Conservation (phyloP, 2,797 vertebrate species). For the Oryzias sinensis region DNA sequence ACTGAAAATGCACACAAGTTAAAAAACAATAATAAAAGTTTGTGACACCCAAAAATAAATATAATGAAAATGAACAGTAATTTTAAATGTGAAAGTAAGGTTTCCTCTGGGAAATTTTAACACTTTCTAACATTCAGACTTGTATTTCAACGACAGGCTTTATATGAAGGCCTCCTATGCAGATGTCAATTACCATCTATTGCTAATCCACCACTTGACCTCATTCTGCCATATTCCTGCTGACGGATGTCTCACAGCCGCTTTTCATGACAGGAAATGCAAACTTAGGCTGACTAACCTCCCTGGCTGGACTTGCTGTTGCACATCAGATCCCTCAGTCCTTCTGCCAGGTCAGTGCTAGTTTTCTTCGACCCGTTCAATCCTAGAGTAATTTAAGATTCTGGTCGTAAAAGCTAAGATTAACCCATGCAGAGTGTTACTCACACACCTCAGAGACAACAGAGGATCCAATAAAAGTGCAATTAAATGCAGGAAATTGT, state of each 20-base stretch:
- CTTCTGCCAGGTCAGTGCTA: conserved; percentile 52
- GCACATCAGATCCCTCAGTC: conserved; percentile 26
- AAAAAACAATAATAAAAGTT: no score
- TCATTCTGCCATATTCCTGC: conserved; percentile 44
- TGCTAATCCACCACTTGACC: conserved; percentile 36
- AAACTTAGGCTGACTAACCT: conserved; percentile 52
- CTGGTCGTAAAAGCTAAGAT: conserved; percentile 54
- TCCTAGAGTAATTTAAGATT: conserved; percentile 51
- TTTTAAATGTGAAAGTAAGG: no score
- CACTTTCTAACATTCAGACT: no score
- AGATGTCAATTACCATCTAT: conserved; percentile 58
- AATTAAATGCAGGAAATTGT: conserved; percentile 65
- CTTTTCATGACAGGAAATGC: conserved; percentile 56
- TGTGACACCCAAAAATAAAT: no score
- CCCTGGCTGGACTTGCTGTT: conserved; percentile 26
- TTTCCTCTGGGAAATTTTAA: no score
- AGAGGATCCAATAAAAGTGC: conserved; percentile 50
- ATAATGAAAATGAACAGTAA: no score
- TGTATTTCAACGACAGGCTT: background rate
- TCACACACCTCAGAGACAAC: conserved; percentile 64
- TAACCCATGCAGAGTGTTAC: conserved; percentile 56
- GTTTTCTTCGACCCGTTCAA: conserved; percentile 46
- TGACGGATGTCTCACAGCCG: conserved; percentile 56
- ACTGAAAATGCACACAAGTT: no score
- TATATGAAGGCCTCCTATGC: conserved; percentile 37